phyloP scores from a whole-genome alignment of 1,140 invertebrate genomes.

The Maniola jurtina region DNA sequence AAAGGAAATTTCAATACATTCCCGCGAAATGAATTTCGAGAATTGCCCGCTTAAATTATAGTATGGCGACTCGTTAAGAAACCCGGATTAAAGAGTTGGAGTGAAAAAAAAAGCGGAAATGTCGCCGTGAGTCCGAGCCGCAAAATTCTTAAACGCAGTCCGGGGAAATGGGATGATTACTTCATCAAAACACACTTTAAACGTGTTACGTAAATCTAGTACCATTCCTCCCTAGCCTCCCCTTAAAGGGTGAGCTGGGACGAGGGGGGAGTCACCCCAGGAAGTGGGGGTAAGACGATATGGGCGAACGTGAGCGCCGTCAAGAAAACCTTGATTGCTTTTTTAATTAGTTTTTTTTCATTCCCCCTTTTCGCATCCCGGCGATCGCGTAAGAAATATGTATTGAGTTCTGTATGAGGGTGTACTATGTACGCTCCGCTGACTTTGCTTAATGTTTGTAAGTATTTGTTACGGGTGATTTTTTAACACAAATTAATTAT shows the following conservation, averaged over 20 bases:
- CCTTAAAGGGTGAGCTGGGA: slow-evolving; percentile 55
- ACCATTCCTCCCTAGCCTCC: slow-evolving; percentile 50
- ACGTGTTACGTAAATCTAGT: slow-evolving; percentile 78
- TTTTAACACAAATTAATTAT: no score
- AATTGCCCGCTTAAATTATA: slow-evolving; percentile 46
- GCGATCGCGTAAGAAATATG: slow-evolving; percentile 66
- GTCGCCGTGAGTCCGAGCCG: slow-evolving; percentile 60
- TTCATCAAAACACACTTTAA: slow-evolving; percentile 79
- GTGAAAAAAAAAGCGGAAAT: slow-evolving; percentile 49
- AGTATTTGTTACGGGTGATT: neutral
- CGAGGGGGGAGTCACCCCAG: slow-evolving; percentile 44
- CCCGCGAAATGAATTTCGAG: slow-evolving; percentile 33
- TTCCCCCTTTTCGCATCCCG: slow-evolving; percentile 71
- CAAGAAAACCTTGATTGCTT: slow-evolving; percentile 78
- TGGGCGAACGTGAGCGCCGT: slow-evolving; percentile 77
- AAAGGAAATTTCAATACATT: slow-evolving; percentile 44
- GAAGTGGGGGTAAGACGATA: slow-evolving; percentile 74
- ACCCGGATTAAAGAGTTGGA: slow-evolving; percentile 67
- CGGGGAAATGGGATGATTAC: slow-evolving; percentile 76
- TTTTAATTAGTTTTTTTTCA: slow-evolving; percentile 77
- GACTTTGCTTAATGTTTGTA: slow-evolving; percentile 32
- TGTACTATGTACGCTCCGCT: slow-evolving; percentile 39
- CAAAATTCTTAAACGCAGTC: slow-evolving; percentile 77
- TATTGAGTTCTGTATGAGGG: slow-evolving; percentile 55
- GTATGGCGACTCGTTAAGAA: slow-evolving; percentile 60